Evolutionary conservation across 2,888 invertebrate species (phyloP), one percentile per base, ranked within the genome.

Genomic region (Bruchidius siliquastri): DNA sequence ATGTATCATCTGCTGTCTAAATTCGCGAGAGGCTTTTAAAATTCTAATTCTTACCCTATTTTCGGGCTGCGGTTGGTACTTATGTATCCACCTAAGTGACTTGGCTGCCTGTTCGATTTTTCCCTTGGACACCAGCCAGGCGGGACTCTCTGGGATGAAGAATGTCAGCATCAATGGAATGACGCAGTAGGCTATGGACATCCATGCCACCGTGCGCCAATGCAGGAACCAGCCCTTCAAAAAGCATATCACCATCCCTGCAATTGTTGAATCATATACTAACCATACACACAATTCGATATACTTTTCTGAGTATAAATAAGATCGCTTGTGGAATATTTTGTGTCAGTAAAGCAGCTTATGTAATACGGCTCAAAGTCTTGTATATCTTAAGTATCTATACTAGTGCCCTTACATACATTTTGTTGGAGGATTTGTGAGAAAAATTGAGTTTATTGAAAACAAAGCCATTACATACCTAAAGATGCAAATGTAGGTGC

Each of bases 401-500:
- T n/a, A n/a, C n/a, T n/a, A n/a, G n/a, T n/a, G n/a, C n/a, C n/a
- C n/a, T n/a, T n/a, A n/a, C n/a, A n/a, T n/a, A n/a, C n/a, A n/a
- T n/a, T n/a, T n/a, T n/a, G n/a, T n/a, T n/a, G n/a, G n/a, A n/a
- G n/a, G n/a, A n/a, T n/a, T n/a, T n/a, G n/a, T n/a, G n/a, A n/a
- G n/a, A n/a, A n/a, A n/a, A n/a, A n/a, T n/a, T n/a, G n/a, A n/a
- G n/a, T n/a, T n/a, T n/a, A n/a, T n/a, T n/a, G n/a, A n/a, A n/a
- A n/a, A 26, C 3, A 26, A 26, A 8, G 32, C 69, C 8, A 26
- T 20, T 67, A 71, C 80, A 83, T 83, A 88, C 90, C 90, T 75
- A 90, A 84, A 0, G 90, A 90, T 6, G 90, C 90, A 77, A 89
- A 86, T 3, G 90, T 88, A 1, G 90, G 90, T 3, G 89, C 89